Percentiles rank a stretch among this genome's conserved stretches.
phyloP scores from a whole-genome alignment of 2,888 invertebrate species.

The Thalpophila matura region DNA sequence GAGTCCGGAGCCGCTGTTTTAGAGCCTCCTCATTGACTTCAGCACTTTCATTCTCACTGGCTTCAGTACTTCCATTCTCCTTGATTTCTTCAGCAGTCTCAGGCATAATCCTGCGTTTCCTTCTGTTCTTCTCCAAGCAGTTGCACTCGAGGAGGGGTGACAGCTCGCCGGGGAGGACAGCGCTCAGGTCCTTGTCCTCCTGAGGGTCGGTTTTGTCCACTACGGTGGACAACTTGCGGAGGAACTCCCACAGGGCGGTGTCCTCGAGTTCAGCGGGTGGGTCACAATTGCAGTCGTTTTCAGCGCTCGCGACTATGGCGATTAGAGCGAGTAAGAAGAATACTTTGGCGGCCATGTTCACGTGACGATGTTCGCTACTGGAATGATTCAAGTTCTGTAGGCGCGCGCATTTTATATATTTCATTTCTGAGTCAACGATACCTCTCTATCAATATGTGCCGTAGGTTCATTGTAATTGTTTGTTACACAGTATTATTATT shows the following conservation, averaged over 20 bases:
- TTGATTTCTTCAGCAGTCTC: slow-evolving; percentile 13
- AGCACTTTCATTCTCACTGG: not conserved
- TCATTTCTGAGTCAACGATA: slow-evolving; percentile 30
- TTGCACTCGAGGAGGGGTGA: slow-evolving; percentile 61
- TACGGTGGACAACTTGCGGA: slow-evolving; percentile 54
- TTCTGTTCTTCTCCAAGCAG: slow-evolving; percentile 63
- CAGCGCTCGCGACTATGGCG: slow-evolving; percentile 28
- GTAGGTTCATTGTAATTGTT: slow-evolving; percentile 38
- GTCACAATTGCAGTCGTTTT: slow-evolving; percentile 54
- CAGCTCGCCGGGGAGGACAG: slow-evolving; percentile 63
- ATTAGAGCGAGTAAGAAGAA: slow-evolving; percentile 49
- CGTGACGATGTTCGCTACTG: slow-evolving; percentile 24
- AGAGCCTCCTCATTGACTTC: not conserved
- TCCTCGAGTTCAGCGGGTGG: slow-evolving; percentile 20
- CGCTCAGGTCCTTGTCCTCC: slow-evolving; percentile 29
- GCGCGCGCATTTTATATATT: slow-evolving; percentile 47
- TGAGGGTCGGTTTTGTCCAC: not conserved
- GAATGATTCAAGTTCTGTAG: slow-evolving; percentile 49
- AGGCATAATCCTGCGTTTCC: slow-evolving; percentile 58
- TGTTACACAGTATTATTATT: slow-evolving; percentile 21
- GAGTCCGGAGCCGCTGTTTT: not conserved
- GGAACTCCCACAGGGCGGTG: slow-evolving; percentile 41
- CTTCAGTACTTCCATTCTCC: not conserved
- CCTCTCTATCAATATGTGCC: slow-evolving; percentile 8
- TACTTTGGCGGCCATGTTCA: slow-evolving; percentile 64